A percentile compares a stretch with the other conserved stretches of the same genome.
Evolutionary conservation across 2,113 vertebrate species (phyloP).

Genomic region (Heliornis fulica): DNA sequence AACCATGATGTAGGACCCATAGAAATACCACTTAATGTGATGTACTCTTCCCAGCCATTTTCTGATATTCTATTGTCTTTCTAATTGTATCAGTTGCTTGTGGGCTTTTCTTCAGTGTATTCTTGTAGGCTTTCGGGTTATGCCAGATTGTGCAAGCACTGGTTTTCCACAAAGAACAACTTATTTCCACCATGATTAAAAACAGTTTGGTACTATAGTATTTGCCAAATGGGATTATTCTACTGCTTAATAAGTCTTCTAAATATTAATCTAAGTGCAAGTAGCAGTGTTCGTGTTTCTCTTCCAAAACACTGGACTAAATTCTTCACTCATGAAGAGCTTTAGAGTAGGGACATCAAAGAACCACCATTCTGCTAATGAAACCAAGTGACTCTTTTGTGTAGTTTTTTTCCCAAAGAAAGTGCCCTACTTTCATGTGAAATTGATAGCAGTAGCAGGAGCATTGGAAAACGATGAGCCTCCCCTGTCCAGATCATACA

Average conservation of each 20-base stretch:
- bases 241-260: constrained; percentile 14
- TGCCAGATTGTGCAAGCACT: background rate
- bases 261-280: constrained; percentile 19
- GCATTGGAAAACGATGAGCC: background rate
- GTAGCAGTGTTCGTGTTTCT: constrained; percentile 18
- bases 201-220: background rate
- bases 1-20: background rate
- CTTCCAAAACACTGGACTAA: background rate
- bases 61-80: background rate
- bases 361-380: background rate
- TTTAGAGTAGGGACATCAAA: background rate
- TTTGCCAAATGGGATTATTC: background rate
- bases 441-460: background rate
- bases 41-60: background rate
- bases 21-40: background rate
- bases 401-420: background rate
- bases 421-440: background rate
- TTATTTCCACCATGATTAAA: constrained; percentile 16
- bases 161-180: background rate
- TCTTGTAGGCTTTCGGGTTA: background rate
- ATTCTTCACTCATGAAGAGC: background rate
- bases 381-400: background rate
- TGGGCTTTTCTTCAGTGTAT: background rate
- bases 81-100: background rate
- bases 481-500: background rate